Conservation (phyloP, 1,140 invertebrate genomes). For the Semibalanus balanoides region DNA sequence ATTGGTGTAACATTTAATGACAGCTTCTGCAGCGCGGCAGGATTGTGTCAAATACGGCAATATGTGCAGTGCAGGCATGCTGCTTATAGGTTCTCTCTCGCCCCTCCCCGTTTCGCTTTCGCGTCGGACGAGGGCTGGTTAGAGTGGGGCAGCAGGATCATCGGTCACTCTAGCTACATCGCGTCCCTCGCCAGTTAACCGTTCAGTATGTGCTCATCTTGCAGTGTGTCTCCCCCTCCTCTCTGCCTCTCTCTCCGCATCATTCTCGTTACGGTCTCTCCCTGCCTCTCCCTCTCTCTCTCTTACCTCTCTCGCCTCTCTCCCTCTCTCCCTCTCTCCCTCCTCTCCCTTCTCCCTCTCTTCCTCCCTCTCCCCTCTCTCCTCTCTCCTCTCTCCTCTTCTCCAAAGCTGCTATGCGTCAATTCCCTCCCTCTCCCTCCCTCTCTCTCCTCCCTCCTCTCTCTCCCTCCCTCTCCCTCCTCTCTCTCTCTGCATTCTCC, state of each 20-base stretch:
- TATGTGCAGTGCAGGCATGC: too few species aligned
- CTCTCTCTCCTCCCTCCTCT: constrained; percentile 4
- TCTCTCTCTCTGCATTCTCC: constrained; percentile 10
- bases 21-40: too few species aligned
- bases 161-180: too few species aligned
- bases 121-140: too few species aligned
- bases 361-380: constrained; percentile 8
- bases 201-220: neutral
- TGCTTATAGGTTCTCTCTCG: too few species aligned
- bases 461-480: constrained; percentile 9
- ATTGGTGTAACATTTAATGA: too few species aligned
- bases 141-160: too few species aligned
- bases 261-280: neutral
- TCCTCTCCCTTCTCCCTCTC: constrained; percentile 4
- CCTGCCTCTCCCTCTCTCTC: constrained; percentile 8
- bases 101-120: too few species aligned
- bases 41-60: too few species aligned
- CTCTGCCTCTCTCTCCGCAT: neutral
- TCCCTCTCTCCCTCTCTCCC: constrained; percentile 12
- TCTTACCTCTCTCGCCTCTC: constrained; percentile 10
- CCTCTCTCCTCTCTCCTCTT: neutral
- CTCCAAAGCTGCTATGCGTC: too few species aligned
- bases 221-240: neutral
- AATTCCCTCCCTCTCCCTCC: constrained; percentile 7
- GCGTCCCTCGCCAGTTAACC: too few species aligned